phyloP scores from a whole-genome alignment of 2,113 vertebrate species.

The Gymnarchus niloticus region DNA sequence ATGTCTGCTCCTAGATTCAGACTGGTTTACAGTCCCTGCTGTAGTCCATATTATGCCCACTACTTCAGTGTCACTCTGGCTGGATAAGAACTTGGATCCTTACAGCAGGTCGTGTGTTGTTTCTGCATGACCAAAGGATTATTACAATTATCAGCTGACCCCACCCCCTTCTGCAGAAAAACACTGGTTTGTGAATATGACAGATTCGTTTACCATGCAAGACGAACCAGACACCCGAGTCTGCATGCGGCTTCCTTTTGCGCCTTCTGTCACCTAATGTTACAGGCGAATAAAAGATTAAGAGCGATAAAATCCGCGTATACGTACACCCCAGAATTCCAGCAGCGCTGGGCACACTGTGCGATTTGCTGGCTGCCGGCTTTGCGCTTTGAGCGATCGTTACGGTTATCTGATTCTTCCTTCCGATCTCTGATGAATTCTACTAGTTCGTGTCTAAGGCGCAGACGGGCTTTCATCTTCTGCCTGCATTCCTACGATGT shows the following conservation, averaged over 20 bases:
- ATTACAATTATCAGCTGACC: not conserved
- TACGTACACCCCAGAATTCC: not conserved
- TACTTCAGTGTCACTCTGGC: no score
- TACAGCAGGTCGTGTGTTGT: not conserved
- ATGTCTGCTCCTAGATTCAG: not conserved
- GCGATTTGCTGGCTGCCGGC: conserved; percentile 50
- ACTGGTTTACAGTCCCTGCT: not conserved
- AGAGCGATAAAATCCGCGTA: not conserved
- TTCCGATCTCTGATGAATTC: conserved; percentile 30
- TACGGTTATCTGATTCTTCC: conserved; percentile 53
- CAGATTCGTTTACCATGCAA: conserved; percentile 2
- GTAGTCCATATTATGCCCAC: not conserved
- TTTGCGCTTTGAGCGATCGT: conserved; percentile 59
- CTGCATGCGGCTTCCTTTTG: not conserved
- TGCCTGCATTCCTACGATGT: conserved; percentile 2
- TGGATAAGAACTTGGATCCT: not conserved
- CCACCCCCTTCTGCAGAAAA: not conserved
- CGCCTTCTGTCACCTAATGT: not conserved
- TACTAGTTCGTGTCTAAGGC: conserved; percentile 31
- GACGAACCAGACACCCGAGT: not conserved
- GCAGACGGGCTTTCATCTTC: conserved; percentile 20
- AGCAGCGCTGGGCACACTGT: conserved; percentile 64
- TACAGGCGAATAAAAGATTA: not conserved
- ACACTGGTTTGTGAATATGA: conserved; percentile 19
- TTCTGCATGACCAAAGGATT: not conserved